A percentile compares a stretch with the other conserved stretches of the same genome.
Conservation (phyloP, 2,797 vertebrate genomes). For the Poliocrania exsul region DNA sequence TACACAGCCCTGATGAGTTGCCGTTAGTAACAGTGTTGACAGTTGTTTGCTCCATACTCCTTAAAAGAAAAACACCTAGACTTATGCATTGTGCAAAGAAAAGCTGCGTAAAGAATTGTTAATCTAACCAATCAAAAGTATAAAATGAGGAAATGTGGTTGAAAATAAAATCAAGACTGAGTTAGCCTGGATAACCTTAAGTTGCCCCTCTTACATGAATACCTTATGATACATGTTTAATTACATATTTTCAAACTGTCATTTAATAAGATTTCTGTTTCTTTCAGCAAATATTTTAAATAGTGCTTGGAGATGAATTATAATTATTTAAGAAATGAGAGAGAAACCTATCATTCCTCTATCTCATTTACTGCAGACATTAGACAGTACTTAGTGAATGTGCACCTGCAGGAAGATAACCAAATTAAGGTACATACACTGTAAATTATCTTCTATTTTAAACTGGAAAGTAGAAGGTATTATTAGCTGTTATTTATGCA, state of each 20-base stretch:
- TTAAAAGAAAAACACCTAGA: neutral
- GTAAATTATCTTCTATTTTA: neutral
- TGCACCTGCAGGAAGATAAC: neutral
- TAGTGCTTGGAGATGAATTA: neutral
- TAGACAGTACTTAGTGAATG: neutral
- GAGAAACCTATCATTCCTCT: neutral
- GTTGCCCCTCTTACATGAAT: neutral
- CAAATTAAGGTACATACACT: neutral
- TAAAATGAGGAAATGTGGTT: neutral
- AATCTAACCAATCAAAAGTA: neutral
- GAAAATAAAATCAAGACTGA: neutral
- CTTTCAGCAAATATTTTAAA: neutral
- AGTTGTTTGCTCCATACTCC: neutral
- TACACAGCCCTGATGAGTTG: accelerated
- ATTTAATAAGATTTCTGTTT: neutral
- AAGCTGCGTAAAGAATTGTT: neutral
- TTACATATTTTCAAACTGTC: neutral
- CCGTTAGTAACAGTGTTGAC: neutral
- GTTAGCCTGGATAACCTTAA: neutral
- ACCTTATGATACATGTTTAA: neutral
- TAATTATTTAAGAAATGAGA: neutral
- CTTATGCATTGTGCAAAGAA: neutral
- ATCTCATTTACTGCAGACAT: neutral
- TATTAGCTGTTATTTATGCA: neutral
- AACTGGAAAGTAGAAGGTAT: neutral